Percentiles rank a stretch among this genome's conserved stretches.
Evolutionary conservation across 2,888 invertebrate genomes (phyloP).

Genomic region (Drosophila phalerata): DNA sequence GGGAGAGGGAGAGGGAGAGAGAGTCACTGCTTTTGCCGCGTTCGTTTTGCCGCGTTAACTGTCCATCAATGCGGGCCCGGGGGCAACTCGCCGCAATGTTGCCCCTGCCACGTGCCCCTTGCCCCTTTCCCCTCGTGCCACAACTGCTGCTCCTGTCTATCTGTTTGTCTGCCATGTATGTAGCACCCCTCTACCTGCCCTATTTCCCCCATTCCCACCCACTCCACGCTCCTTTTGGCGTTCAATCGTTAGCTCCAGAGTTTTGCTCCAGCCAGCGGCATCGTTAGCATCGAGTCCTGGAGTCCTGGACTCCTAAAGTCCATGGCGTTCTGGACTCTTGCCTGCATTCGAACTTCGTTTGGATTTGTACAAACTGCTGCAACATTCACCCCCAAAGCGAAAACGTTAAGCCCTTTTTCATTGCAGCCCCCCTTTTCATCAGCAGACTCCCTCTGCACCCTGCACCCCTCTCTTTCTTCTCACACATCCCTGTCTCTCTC

Average conservation of each 20-base stretch:
- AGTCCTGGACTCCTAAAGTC: background rate
- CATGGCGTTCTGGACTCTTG: conserved; percentile 48
- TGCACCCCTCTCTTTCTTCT: background rate
- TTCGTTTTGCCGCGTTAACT: conserved; percentile 82
- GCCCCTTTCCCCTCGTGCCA: no score
- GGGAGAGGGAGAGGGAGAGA: background rate
- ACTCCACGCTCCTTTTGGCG: background rate
- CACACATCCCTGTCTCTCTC: background rate
- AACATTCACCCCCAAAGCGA: conserved; percentile 16
- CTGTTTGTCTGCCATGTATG: conserved; percentile 62
- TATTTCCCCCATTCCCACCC: no score
- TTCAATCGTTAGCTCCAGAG: conserved; percentile 23
- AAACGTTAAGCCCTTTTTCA: conserved; percentile 64
- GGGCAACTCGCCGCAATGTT: conserved; percentile 28
- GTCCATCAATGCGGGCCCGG: conserved; percentile 77
- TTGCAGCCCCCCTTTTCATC: conserved; percentile 29
- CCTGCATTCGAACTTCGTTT: conserved; percentile 76
- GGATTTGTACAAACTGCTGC: conserved; percentile 57
- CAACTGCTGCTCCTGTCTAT: conserved; percentile 54
- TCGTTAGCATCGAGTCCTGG: conserved; percentile 64
- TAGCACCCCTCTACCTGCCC: conserved; percentile 64
- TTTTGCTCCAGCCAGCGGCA: conserved; percentile 56
- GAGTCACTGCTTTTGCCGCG: conserved; percentile 70
- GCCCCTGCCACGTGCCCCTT: no score
- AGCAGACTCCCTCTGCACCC: no score